Percentiles rank a stretch among this genome's conserved stretches.
Conservation (phyloP, 2,797 vertebrate genomes). For the Tapera naevia region DNA sequence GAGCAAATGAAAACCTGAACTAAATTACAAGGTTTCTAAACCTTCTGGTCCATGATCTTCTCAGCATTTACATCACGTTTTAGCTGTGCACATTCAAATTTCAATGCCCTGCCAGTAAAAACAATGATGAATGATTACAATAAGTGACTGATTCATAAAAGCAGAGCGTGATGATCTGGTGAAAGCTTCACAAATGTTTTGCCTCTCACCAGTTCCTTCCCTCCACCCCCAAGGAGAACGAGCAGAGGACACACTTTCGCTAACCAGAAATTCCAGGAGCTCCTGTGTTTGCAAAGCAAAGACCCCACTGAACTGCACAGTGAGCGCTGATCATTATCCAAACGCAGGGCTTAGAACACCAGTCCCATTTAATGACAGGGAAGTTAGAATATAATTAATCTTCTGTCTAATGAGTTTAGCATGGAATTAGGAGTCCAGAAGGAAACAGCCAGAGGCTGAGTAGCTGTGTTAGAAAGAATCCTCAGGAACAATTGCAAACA, state of each 20-base stretch:
- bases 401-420: neutral
- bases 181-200: neutral
- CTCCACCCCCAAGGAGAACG: neutral
- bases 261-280: neutral
- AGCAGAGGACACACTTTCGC: neutral
- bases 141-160: neutral
- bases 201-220: neutral
- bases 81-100: neutral
- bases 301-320: neutral
- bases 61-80: neutral
- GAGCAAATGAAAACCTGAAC: neutral
- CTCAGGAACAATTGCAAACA: neutral
- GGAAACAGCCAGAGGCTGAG: neutral
- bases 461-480: neutral
- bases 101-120: conserved; percentile 14
- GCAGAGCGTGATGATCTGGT: neutral
- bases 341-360: neutral
- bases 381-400: neutral
- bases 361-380: neutral
- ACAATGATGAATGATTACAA: neutral
- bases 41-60: neutral
- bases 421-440: neutral
- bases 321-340: neutral
- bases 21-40: neutral
- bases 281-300: neutral